Conservation (phyloP, 2,888 invertebrate genomes). For the Polymixis lichenea region DNA sequence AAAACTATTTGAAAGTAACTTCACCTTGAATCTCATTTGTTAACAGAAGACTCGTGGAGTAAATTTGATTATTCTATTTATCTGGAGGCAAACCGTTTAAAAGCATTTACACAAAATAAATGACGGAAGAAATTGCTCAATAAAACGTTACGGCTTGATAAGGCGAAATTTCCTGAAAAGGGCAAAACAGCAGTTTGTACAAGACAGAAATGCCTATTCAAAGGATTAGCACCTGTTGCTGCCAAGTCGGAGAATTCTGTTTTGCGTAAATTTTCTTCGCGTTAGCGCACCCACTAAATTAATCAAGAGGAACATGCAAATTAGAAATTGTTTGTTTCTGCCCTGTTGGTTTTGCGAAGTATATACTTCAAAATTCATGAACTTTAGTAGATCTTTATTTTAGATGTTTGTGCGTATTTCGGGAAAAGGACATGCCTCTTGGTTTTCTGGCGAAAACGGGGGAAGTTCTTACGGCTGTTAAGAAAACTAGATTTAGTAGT, state of each 20-base stretch:
- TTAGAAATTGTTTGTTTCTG: slow-evolving; percentile 37
- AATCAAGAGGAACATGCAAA: slow-evolving; percentile 34
- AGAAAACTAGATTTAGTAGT: slow-evolving; percentile 1
- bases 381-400: slow-evolving; percentile 20
- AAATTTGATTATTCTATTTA: slow-evolving; percentile 38
- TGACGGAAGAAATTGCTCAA: slow-evolving; percentile 52
- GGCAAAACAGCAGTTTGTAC: slow-evolving; percentile 36
- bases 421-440: not conserved
- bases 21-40: not conserved
- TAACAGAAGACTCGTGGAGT: slow-evolving; percentile 14
- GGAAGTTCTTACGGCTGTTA: not conserved
- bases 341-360: slow-evolving; percentile 22
- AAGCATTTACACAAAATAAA: slow-evolving; percentile 45
- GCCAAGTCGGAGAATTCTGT: slow-evolving; percentile 20
- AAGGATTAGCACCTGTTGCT: slow-evolving; percentile 62
- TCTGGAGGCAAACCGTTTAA: slow-evolving; percentile 29
- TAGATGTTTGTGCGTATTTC: slow-evolving; percentile 7
- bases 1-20: not conserved
- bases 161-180: slow-evolving; percentile 49
- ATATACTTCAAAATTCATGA: slow-evolving; percentile 34
- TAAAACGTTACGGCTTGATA: slow-evolving; percentile 61
- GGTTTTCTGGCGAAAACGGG: not conserved
- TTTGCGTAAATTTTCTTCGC: slow-evolving; percentile 37
- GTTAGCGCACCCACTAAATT: slow-evolving; percentile 24
- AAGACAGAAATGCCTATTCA: slow-evolving; percentile 30